Evolutionary conservation across 2,797 vertebrate genomes (phyloP), one percentile per base, ranked within the genome.

Genomic region (Channa striata): DNA sequence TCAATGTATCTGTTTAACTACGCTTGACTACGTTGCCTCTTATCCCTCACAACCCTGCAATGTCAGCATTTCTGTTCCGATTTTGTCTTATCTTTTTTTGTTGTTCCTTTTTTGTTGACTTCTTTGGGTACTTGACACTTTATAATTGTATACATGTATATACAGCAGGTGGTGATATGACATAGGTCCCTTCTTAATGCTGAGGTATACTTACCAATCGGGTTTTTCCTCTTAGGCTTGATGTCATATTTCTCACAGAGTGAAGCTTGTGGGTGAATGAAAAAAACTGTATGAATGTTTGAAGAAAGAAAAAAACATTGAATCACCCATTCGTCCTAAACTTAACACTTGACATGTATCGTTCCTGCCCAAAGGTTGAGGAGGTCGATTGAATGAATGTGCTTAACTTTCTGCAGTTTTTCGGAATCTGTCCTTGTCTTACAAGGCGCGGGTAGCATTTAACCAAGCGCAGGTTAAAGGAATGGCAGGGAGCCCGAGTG

Each of bases 111-210:
- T 91, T 87, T 91, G 83, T 94, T 93, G 90, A 93, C 90, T 94
- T 89, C 92, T 94, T 94, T 73, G 94, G 94, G 94, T 95, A 95
- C 94, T 94, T 94, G 94, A 95, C 94, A 95, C 94, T 95, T 95
- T 95, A 94, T 90, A 91, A 93, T 93, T 94, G 88, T 93, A 93
- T 87, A 91, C 87, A 88, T 94, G 91, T 94, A 90, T 87, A 92
- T 93, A 94, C 90, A 90, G 91, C 91, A 91, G 89, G 89, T 90
- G 90, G 89, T 89, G 85, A 92, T 88, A 87, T 91, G 90, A 89
- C 86, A 91, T 92, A 81, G 77, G 84, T 89, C 85, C 87, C 89
- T 85, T 90, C 90, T 89, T 92, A 89, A 88, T 89, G 83, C 83
- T 86, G 93, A 93, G 90, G 89, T 92, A 86, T 92, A 89, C 89